Conservation (phyloP, 2,888 invertebrate genomes). For the Macrosiphum euphorbiae region DNA sequence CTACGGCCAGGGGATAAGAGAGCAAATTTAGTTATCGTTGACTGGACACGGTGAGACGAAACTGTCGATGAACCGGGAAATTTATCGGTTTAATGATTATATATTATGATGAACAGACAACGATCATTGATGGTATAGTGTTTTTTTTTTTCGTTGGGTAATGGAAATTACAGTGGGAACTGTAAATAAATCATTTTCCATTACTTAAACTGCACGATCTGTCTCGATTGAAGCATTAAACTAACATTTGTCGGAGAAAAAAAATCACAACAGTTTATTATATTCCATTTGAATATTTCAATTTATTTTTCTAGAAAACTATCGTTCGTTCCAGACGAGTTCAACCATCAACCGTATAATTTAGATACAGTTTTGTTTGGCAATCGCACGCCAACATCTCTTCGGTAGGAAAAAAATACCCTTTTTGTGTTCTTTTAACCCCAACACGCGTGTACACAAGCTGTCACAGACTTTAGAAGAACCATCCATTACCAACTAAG, state of each 20-base stretch:
- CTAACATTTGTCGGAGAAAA: constrained; percentile 13
- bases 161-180: constrained; percentile 41
- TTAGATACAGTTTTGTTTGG: constrained; percentile 37
- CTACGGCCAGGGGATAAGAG: constrained; percentile 11
- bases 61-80: constrained; percentile 44
- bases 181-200: constrained; percentile 34
- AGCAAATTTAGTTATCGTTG: constrained; percentile 48
- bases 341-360: constrained; percentile 32
- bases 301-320: constrained; percentile 26
- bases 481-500: constrained; percentile 33
- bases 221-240: constrained; percentile 1
- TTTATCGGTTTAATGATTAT: constrained; percentile 47
- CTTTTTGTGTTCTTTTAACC: constrained; percentile 38
- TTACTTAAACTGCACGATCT: constrained; percentile 4
- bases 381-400: not conserved
- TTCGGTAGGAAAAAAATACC: constrained; percentile 13
- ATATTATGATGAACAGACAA: constrained; percentile 30
- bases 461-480: constrained; percentile 38
- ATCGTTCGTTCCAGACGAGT: constrained; percentile 43
- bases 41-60: constrained; percentile 46
- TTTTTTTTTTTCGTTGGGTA: constrained; percentile 8
- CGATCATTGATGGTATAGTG: not conserved
- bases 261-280: constrained; percentile 18
- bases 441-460: constrained; percentile 6
- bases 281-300: not conserved